Base-by-base conservation (phyloP, 64 coral and sea anemone genomes). In the Stichodactyla mertensii region DNA sequence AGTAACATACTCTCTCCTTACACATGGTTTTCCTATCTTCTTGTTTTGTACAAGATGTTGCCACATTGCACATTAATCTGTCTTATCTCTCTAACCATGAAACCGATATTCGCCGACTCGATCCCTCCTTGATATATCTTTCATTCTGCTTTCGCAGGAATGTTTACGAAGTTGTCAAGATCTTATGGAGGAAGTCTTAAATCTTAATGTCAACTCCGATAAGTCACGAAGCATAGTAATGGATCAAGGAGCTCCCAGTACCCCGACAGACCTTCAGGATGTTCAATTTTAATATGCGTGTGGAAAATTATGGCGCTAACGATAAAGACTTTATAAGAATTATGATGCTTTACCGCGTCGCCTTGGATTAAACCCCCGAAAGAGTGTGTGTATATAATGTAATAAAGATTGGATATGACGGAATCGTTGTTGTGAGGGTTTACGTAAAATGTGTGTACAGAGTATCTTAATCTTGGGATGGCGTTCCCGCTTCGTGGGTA, bases 201-300 rank as follows among this genome's bases (percentile, higher is more conserved):
- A 95, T 86, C 86, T 99, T 82, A 99, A 91, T 83, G 85, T 99
- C 28, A 98, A 86, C 10, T 51, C 16, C 55, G 85, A 87, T 16
- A 77, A 87, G 60, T 71, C 71, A 1, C 55, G 77, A 55, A 81
- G 61, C 6, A 84, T 66, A 14, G 92, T 95, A 79, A 18, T 95
- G 8, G 93, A 90, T 51, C 89, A 77, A 28, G 88, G 82, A 19
- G 15, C 88, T 4, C 97, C 97, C 0, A 95, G 90, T 55, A 99
- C 97, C 8, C 97, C 97, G 51, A 99, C 97, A 79, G 97, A 99
- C 78, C 92, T 99, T 53, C 97, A 99, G 77, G 90, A 94, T 86
- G 92, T 99, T 52, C 90, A 99, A 61, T 99, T 99, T 89, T 99
- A 87, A 93, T 86, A 10, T 27, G 24, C n/a, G 26, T 7, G 23